Base-by-base conservation (phyloP, 2,113 vertebrate genomes). In the Microcebus jonahi region DNA sequence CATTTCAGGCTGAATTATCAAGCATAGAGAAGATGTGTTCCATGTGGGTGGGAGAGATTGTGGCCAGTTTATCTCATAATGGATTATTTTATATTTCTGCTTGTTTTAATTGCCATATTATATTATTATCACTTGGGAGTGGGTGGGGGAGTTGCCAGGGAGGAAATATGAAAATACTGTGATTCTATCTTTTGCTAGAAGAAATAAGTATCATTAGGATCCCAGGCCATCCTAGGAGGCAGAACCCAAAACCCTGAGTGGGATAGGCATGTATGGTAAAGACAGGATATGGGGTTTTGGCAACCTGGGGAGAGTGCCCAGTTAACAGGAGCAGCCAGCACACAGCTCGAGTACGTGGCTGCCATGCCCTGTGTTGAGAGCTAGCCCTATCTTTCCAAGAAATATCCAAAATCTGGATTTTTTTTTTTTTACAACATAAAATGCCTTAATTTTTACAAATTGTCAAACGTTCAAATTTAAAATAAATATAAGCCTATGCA, bases 1-100 rank as follows among this genome's bases (percentile, higher is more conserved):
- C 53, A 91, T 77, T 85, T 71, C 36, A 84, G 83, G 31, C 8
- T 87, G 31, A 84, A 81, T 27, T 65, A 42, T 90, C 57, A 83
- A 57, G 21, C 63, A n/a, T 8, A 63, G 23, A 61, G 36, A 84
- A 67, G 0, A 31, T 36, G 39, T 34, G n/a, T 48, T 87, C 10
- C 8, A 39, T 75, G 5, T 57, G 13, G 0, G 31, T 12, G 42
- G 10, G 11, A 71, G 18, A 57, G 8, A 59, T 5, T n/a, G 25
- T 61, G 39, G 17, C 6, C 42, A 84, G 5, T 87, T 79, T 88
- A 45, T 82, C 53, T 75, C 88, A 67, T 1, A 36, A n/a, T 45
- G 34, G 3, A 67, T 55, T 68, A 39, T 55, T 90, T 95, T 57
- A 86, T 7, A 59, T 10, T 77, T 82, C 48, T 25, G 31, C 45